A percentile compares a stretch with the other conserved stretches of the same genome.
Evolutionary conservation across 2,113 vertebrate genomes (phyloP).

Genomic region (Lampris incognitus): DNA sequence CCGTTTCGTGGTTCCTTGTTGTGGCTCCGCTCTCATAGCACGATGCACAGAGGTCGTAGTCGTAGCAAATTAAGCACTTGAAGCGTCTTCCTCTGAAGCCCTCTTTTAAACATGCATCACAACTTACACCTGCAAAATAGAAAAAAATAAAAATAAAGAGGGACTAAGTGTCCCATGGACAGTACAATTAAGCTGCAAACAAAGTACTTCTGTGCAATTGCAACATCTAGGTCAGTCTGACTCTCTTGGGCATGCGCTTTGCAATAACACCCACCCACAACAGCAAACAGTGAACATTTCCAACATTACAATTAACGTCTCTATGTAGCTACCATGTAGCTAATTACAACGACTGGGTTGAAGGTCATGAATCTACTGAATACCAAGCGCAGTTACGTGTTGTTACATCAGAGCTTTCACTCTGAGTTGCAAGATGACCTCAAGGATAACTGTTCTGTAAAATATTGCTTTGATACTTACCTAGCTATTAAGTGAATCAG

Average conservation of each 20-base stretch:
- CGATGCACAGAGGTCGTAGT: slow-evolving; percentile 98
- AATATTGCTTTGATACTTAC: no score
- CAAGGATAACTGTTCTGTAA: no score
- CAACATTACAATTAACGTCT: slow-evolving; percentile 46
- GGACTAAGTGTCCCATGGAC: no score
- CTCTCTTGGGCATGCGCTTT: slow-evolving; percentile 47
- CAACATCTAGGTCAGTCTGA: slow-evolving; percentile 36
- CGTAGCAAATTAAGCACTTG: slow-evolving; percentile 99
- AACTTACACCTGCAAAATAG: slow-evolving; percentile 95
- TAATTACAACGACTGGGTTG: slow-evolving; percentile 8
- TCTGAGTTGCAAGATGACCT: slow-evolving; percentile 9
- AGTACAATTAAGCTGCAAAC: slow-evolving; percentile 34
- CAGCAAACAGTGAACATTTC: slow-evolving; percentile 52
- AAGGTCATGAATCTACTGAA: not conserved
- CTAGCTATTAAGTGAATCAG: no score
- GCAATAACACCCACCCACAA: slow-evolving; percentile 53
- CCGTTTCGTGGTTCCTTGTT: slow-evolving; percentile 96
- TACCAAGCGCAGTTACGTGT: not conserved
- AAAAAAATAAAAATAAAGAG: slow-evolving; percentile 18
- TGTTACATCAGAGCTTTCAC: slow-evolving; percentile 9
- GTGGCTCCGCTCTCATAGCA: slow-evolving; percentile 99
- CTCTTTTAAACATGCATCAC: slow-evolving; percentile 99
- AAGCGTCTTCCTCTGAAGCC: slow-evolving; percentile 97
- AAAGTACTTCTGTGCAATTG: slow-evolving; percentile 31
- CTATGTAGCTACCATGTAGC: not conserved